Percentiles rank a stretch among this genome's conserved stretches.
Conservation (phyloP, 2,888 invertebrate species). For the Melanophora roralis region DNA sequence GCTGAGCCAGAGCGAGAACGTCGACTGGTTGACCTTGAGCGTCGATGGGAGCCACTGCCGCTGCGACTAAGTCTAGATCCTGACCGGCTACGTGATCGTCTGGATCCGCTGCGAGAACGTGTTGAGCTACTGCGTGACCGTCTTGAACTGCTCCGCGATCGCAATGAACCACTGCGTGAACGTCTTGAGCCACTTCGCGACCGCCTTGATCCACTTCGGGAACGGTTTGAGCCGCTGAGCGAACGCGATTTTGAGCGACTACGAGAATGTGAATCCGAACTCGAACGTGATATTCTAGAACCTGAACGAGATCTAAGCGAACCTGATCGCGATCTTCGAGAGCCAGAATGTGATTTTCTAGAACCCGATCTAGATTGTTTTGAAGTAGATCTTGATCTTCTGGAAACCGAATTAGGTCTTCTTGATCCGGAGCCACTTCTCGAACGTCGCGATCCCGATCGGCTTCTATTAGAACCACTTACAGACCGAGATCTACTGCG, state of each 20-base stretch:
- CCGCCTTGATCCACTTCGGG: conserved; percentile 61
- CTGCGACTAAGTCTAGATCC: conserved; percentile 41
- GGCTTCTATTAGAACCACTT: conserved; percentile 59
- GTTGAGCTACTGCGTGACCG: conserved; percentile 42
- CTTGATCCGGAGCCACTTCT: conserved; percentile 66
- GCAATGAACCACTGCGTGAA: conserved; percentile 41
- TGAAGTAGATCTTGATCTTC: conserved; percentile 63
- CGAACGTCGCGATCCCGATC: conserved; percentile 59
- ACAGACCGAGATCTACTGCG: conserved; percentile 62
- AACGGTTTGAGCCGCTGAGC: conserved; percentile 27
- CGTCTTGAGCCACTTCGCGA: conserved; percentile 61
- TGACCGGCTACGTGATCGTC: conserved; percentile 35
- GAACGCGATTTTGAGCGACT: conserved; percentile 65
- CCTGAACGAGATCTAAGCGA: conserved; percentile 64
- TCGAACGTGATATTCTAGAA: conserved; percentile 65
- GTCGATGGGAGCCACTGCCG: no score
- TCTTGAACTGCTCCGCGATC: conserved; percentile 29
- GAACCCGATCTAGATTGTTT: conserved; percentile 62
- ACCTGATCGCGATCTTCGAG: conserved; percentile 63
- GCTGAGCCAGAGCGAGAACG: conserved; percentile 66
- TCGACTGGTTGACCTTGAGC: conserved; percentile 65
- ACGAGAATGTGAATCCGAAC: conserved; percentile 59
- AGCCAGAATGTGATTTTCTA: conserved; percentile 58
- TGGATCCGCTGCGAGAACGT: conserved; percentile 54
- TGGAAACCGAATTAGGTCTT: conserved; percentile 63